Evolutionary conservation across 2,888 invertebrate species (phyloP), one percentile per base, ranked within the genome.

Genomic region (Globia sparganii): DNA sequence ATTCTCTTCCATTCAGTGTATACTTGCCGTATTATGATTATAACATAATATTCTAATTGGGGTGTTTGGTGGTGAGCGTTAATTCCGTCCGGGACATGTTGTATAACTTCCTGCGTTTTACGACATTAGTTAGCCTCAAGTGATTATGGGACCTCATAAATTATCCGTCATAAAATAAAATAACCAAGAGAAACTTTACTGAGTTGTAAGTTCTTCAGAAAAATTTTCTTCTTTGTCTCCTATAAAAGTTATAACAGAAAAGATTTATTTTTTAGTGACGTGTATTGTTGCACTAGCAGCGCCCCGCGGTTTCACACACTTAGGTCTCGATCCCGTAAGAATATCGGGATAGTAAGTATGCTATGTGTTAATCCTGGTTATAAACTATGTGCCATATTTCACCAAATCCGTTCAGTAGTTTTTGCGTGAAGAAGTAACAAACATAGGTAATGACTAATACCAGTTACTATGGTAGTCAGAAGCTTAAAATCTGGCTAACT

Each of bases 71-170:
- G 11, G 53, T 53, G 11, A n/a, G n/a, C 4, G 53, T 53, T n/a
- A 53, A n/a, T 11, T 53, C n/a, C n/a, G n/a, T 53, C n/a, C n/a
- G n/a, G 11, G 4, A 53, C 25, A 31, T 72, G 37, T 53, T 64
- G 67, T 34, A 49, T 71, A 56, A 46, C 58, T 84, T 73, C 40
- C 58, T 69, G 9, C 53, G 25, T 65, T 84, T 80, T 77, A 83
- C 43, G 84, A 70, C 68, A 43, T 65, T 72, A 72, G 74, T 70
- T 84, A 72, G 69, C n/a, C 77, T 69, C 70, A 53, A 77, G 72
- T 70, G 34, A 66, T 83, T 81, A 74, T 72, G 31, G 6, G 64
- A 43, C 21, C 64, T 68, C 84, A 72, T 84, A 84, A 84, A 84
- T 78, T 69, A 68, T 74, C 31, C 6, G 49, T 72, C 73, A 62